Base-by-base conservation (phyloP, 2,113 vertebrate genomes). In the Orientallactaga bullata region DNA sequence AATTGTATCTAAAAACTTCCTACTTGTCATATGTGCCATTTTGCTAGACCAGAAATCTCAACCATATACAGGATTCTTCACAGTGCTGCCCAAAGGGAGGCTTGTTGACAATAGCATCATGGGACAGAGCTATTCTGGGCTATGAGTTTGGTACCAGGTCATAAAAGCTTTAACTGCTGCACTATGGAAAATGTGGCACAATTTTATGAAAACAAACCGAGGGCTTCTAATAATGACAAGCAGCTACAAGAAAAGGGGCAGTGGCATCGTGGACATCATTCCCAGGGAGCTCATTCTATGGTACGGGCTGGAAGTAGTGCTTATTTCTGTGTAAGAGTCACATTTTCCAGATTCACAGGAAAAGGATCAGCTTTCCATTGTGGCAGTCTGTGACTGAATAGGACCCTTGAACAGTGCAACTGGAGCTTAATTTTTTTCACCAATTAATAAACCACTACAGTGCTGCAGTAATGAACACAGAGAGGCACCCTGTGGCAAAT, bases 391-490 rank as follows among this genome's bases (percentile, higher is more conserved):
- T 84, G 58, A 69, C 68, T 85, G 78, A 73, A 79, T 2, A 30
- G 42, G 80, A 16, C 88, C 61, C 72, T 42, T 58, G 66, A 88
- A 83, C 5, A 72, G 90, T 20, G 87, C 28, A 85, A 60, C 7
- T 73, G 24, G 68, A 81, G 32, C 78, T 89, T 72, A 55, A 65
- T 61, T 80, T 55, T 85, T 90, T 86, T 61, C n/a, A 65, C 37
- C 3, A 6, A 84, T 89, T 89, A 88, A 60, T 58, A 93, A 93
- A 79, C 28, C 63, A 65, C 73, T 58, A 65, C 23, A 93, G 60
- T 42, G 35, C 69, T 78, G 30, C 1, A 5, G 32, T 78, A 37
- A 73, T 91, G 63, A 39, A 78, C 30, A 91, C 17, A 91, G 23
- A 77, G 24, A 88, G 86, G 26, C 51, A 92, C 18, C 73, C 65